Percentiles rank a stretch among this genome's conserved stretches.
These are phyloP conservation scores for Onthophagus taurus DNA, from an alignment of 1,140 invertebrate species.

Conservation along the genomic window DNA sequence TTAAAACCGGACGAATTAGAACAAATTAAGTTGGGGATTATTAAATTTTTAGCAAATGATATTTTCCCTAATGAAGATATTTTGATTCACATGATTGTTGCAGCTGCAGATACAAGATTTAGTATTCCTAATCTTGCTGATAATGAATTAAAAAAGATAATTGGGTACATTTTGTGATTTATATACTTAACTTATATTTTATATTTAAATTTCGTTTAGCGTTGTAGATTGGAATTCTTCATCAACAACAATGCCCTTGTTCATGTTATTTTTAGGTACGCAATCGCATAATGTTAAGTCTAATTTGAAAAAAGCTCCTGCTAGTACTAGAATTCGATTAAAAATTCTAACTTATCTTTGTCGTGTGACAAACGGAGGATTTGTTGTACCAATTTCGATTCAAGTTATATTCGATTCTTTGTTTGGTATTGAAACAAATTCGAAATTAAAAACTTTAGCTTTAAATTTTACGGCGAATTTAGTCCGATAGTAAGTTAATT, in stretches of 20 bases:
- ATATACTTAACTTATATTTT: neutral
- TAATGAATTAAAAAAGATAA: slow-evolving; percentile 61
- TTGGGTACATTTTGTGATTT: slow-evolving; percentile 44
- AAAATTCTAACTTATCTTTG: slow-evolving; percentile 79
- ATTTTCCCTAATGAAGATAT: slow-evolving; percentile 67
- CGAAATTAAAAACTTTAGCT: slow-evolving; percentile 68
- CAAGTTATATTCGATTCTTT: slow-evolving; percentile 82
- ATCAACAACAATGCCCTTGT: slow-evolving; percentile 60
- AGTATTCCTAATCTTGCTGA: slow-evolving; percentile 71
- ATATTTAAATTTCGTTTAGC: slow-evolving; percentile 40
- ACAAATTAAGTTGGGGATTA: slow-evolving; percentile 67
- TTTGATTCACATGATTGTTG: slow-evolving; percentile 69
- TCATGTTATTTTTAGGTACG: slow-evolving; percentile 67
- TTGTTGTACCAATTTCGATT: slow-evolving; percentile 69
- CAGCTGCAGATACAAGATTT: slow-evolving; percentile 76
- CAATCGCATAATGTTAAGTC: slow-evolving; percentile 47
- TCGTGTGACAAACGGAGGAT: slow-evolving; percentile 65
- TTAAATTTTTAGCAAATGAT: slow-evolving; percentile 71
- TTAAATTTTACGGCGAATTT: slow-evolving; percentile 76
- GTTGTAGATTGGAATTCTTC: slow-evolving; percentile 66
- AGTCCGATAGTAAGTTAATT: slow-evolving; percentile 42
- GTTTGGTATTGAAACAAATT: slow-evolving; percentile 74
- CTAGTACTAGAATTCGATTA: slow-evolving; percentile 69
- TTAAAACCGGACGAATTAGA: slow-evolving; percentile 76
- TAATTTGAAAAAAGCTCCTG: slow-evolving; percentile 59